A percentile compares a stretch with the other conserved stretches of the same genome.
Conservation (phyloP, 2,113 vertebrate species). For the Clarias magur region DNA sequence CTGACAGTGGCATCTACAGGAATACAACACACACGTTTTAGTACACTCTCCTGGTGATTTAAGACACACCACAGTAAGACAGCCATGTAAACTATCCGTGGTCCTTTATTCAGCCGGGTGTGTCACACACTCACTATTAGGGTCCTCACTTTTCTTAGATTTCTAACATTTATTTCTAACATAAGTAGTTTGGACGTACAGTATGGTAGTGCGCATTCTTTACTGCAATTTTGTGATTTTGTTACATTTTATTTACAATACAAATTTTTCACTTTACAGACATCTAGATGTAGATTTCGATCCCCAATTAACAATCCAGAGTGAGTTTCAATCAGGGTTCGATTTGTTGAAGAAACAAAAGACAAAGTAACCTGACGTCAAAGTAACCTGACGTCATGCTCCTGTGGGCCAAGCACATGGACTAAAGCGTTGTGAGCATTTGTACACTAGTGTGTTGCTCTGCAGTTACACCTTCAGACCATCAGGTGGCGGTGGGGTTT, state of each 20-base stretch:
- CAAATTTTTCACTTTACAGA: no score
- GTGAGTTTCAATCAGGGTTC: no score
- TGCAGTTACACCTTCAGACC: no score
- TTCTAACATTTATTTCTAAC: neutral
- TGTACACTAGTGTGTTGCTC: no score
- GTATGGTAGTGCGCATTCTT: neutral
- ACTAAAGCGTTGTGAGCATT: no score
- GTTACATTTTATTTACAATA: neutral
- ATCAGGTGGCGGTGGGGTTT: no score
- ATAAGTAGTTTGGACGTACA: neutral
- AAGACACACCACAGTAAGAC: neutral
- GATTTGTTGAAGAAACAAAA: no score
- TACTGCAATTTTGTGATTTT: neutral
- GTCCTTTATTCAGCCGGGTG: neutral
- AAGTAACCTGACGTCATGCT: no score
- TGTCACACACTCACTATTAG: neutral
- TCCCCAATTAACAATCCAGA: no score
- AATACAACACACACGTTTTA: conserved; percentile 18
- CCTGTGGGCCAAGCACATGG: no score
- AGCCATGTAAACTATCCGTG: neutral
- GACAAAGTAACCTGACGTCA: no score
- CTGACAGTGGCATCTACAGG: conserved; percentile 83
- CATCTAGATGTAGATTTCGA: no score
- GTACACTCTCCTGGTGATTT: neutral
- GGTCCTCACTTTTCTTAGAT: neutral